A percentile compares a stretch with the other conserved stretches of the same genome.
Evolutionary conservation across 2,888 invertebrate species (phyloP).

Genomic region (Caenorhabditis wallacei): DNA sequence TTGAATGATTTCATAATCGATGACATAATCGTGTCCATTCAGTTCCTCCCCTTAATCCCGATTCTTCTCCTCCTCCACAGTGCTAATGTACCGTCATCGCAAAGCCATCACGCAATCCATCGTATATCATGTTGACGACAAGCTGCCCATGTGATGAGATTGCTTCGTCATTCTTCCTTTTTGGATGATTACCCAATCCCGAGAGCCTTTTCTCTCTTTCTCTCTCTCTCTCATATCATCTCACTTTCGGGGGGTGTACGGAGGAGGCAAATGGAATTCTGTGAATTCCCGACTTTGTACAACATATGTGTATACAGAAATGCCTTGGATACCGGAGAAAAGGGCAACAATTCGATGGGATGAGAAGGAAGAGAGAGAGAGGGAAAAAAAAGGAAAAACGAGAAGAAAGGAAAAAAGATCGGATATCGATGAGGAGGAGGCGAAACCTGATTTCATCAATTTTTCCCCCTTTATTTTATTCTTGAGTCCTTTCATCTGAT

Average conservation of each 20-base stretch:
- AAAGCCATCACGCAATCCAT: conserved; percentile 51
- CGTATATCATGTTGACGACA: conserved; percentile 50
- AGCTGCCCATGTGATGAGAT: conserved; percentile 37
- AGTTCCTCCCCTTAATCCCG: conserved; percentile 31
- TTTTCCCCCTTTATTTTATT: not conserved
- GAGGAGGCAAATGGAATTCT: too few species aligned
- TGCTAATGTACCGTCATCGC: conserved; percentile 37
- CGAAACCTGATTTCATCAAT: conserved; percentile 14
- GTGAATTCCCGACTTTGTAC: conserved; percentile 14
- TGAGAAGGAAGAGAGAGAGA: not conserved
- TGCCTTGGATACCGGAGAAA: conserved; percentile 14
- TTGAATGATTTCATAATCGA: conserved; percentile 11
- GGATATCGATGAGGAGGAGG: conserved; percentile 3
- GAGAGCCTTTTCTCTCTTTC: not conserved
- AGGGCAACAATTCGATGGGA: conserved; percentile 3
- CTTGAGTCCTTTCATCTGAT: too few species aligned
- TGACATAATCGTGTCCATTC: conserved; percentile 14
- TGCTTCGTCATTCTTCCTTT: conserved; percentile 7
- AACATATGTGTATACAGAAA: not conserved
- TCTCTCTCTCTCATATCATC: not conserved
- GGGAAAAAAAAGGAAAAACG: conserved; percentile 21
- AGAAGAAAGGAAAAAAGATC: conserved; percentile 24
- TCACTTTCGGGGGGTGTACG: conserved; percentile 16
- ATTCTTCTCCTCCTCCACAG: conserved; percentile 6
- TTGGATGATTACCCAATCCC: conserved; percentile 42